Conservation (phyloP, 2,797 vertebrate species). For the Danio albolineatus region DNA sequence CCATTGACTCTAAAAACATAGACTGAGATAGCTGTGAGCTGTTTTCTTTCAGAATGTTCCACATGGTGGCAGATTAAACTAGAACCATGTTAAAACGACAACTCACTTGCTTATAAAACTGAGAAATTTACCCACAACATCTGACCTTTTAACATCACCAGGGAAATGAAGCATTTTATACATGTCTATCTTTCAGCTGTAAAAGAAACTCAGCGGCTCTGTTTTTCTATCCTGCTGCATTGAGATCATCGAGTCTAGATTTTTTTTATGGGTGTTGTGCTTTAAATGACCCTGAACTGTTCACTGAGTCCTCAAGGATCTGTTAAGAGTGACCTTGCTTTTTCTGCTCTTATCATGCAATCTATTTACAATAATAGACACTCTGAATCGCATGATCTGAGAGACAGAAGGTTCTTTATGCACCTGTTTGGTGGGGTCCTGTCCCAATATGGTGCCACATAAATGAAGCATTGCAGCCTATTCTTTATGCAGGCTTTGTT, state of each 20-base stretch:
- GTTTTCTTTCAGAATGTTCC: slow-evolving; percentile 47
- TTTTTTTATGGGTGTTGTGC: slow-evolving; percentile 65
- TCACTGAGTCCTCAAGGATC: slow-evolving; percentile 66
- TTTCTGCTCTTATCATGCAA: slow-evolving; percentile 68
- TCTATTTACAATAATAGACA: slow-evolving; percentile 66
- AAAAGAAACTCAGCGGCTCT: slow-evolving; percentile 40
- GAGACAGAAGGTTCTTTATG: slow-evolving; percentile 68
- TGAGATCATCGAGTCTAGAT: slow-evolving; percentile 66
- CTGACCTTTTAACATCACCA: slow-evolving; percentile 62
- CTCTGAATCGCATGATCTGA: slow-evolving; percentile 67
- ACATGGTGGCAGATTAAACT: slow-evolving; percentile 58
- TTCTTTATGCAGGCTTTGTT: slow-evolving; percentile 70
- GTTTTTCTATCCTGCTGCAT: slow-evolving; percentile 56
- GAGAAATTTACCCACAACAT: slow-evolving; percentile 62
- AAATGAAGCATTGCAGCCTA: slow-evolving; percentile 71
- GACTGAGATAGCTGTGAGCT: neutral
- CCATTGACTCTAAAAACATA: slow-evolving; percentile 44
- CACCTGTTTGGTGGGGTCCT: slow-evolving; percentile 45
- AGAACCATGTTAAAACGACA: slow-evolving; percentile 49
- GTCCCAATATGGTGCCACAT: slow-evolving; percentile 68
- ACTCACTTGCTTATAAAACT: slow-evolving; percentile 61
- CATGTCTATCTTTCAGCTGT: slow-evolving; percentile 43
- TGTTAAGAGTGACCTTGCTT: slow-evolving; percentile 68
- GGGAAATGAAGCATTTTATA: slow-evolving; percentile 64
- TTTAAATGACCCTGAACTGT: slow-evolving; percentile 74